Evolutionary conservation across 2,888 invertebrate genomes (phyloP), one percentile per base, ranked within the genome.

Genomic region (Margaritifera margaritifera): DNA sequence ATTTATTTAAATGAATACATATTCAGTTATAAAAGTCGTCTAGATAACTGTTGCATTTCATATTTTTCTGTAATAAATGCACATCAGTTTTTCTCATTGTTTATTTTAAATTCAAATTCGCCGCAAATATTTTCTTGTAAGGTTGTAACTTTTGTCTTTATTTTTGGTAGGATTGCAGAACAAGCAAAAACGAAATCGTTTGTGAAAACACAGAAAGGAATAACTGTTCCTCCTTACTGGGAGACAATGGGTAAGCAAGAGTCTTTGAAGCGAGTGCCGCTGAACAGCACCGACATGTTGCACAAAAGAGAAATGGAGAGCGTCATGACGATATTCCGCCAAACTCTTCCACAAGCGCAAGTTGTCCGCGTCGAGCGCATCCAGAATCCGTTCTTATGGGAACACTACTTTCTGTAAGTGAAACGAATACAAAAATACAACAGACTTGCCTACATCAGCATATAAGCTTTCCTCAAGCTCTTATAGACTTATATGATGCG

Each of bases 381-480:
- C 0, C 83, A 83, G 71, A 81, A 78, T 62, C 68, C 66, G 19
- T 77, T 69, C 27, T 53, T 75, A 19, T 83, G 83, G 83, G 80
- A 80, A 25, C 75, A 74, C 19, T 81, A 80, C 60, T 68, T 62
- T 24, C 65, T 79, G 81, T 83, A 75, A 77, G 81, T 78, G 42
- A 42, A 3, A 15, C 0, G 15, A 42, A 42, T 15, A 2, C 42
- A 42, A 31, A 31, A 0, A 42, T 42, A 11, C 11, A 42, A 42
- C 42, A 11, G 8, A 11, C 11, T 42, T 42, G 27, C 27, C 0
- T 27, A 6, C 27, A 27, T 6, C 4, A 27, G 4, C 6, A 27
- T 6, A 27, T 42, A 42, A 0, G 2, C 42, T 42, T 42, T 42
- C 42, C 2, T 42, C 1, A 42, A 11, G 2, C 42, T 2, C 0